Evolutionary conservation across 2,888 invertebrate species (phyloP), one percentile per base, ranked within the genome.

Genomic region (Eristalis arbustorum): DNA sequence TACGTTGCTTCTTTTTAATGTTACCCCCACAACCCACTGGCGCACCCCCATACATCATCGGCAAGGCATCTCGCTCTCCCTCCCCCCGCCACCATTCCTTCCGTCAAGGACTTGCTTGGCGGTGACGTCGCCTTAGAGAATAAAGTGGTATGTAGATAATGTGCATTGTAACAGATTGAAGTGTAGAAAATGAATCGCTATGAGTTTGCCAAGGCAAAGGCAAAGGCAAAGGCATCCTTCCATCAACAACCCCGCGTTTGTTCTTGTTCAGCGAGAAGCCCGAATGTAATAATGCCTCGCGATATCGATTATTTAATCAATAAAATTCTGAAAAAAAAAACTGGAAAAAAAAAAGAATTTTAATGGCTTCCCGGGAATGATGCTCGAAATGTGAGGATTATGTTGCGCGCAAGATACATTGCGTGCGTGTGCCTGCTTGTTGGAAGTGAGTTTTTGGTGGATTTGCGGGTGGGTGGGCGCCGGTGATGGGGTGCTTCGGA

Each of bases 251-350:
- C 49, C 42, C 68, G 66, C 61, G 49, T 77, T 85, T 81, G 81
- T 81, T 85, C 73, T 85, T 84, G 28, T 56, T 18, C 49, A 22
- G n/a, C 28, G 40, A 10, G 63, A 69, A 64, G 49, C 34, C 59
- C 49, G 49, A 49, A 62, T 82, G 80, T 81, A 77, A 74, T 74
- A 85, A 77, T 74, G 77, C 75, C 77, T 68, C 85, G 77, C 73
- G 22, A 78, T 85, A 85, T 85, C 85, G 85, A 85, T 85, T 85
- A 82, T 85, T 82, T 82, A 85, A 85, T 85, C 85, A 85, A 85
- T 85, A 85, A 82, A 85, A 82, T 71, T 78, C 62, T 69, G 40
- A 28, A 77, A 71, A 68, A 68, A 63, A 42, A 72, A 31, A 31
- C n/a, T n/a, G n/a, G n/a, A 31, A 4, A 4, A 31, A 3, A 3